Conservation (phyloP, 2,113 vertebrate species). For the Daphoenositta chrysoptera region DNA sequence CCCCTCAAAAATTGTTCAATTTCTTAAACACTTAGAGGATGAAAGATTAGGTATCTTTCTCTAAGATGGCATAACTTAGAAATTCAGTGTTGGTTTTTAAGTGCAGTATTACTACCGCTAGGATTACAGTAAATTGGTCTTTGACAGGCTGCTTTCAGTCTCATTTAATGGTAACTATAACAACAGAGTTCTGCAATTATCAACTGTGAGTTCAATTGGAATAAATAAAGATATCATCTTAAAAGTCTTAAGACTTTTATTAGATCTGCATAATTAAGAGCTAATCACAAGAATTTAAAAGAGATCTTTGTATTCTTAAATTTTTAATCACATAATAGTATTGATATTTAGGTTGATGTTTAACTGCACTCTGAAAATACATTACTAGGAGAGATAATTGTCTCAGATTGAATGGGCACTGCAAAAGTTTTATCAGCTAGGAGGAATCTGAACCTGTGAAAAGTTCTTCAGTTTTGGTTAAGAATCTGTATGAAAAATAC, state of each 20-base stretch:
- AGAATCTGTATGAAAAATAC: background rate
- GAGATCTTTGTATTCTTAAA: background rate
- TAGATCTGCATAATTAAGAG: background rate
- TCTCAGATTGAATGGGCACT: background rate
- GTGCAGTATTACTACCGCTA: background rate
- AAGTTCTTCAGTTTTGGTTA: background rate
- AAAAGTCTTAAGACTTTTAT: conserved; percentile 13
- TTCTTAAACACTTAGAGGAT: background rate
- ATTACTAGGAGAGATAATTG: background rate
- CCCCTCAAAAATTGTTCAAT: background rate
- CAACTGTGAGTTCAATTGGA: background rate
- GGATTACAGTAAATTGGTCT: background rate
- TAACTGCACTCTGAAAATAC: background rate
- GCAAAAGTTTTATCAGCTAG: background rate
- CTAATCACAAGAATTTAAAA: background rate
- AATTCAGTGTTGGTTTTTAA: background rate
- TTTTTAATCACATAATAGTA: background rate
- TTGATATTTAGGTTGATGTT: background rate
- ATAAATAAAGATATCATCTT: background rate
- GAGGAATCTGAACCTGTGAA: background rate
- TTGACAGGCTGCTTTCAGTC: background rate
- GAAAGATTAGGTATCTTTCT: background rate
- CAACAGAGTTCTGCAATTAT: background rate
- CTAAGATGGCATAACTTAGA: background rate
- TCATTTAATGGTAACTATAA: background rate